A percentile compares a stretch with the other conserved stretches of the same genome.
Conservation (phyloP, 2,888 invertebrate species). For the Pristionchus arcanus region DNA sequence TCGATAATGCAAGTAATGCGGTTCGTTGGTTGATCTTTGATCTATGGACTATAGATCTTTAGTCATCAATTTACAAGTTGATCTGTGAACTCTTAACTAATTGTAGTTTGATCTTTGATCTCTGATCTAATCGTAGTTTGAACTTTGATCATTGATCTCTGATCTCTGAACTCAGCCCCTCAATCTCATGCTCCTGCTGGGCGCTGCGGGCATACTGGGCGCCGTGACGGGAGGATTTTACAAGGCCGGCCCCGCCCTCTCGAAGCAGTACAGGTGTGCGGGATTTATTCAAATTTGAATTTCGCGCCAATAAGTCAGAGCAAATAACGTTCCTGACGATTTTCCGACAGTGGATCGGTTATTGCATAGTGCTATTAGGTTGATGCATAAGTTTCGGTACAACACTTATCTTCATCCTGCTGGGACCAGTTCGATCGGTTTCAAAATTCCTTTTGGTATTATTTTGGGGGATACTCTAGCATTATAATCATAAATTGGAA, state of each 20-base stretch:
- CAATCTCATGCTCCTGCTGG: slow-evolving; percentile 67
- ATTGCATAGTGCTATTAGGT: no score
- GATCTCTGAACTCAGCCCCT: slow-evolving; percentile 52
- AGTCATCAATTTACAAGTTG: no score
- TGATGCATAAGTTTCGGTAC: no score
- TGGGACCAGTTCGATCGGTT: no score
- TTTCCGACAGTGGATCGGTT: background rate
- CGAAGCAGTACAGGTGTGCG: slow-evolving; percentile 74
- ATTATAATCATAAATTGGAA: no score
- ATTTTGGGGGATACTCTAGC: no score
- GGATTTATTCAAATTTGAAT: background rate
- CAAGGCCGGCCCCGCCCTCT: slow-evolving; percentile 76
- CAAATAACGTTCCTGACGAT: background rate
- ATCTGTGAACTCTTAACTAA: background rate
- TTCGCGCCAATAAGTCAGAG: background rate
- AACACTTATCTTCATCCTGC: no score
- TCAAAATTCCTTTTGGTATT: no score
- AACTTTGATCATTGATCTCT: background rate
- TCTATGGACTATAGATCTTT: no score
- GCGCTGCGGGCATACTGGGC: slow-evolving; percentile 69
- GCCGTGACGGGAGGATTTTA: slow-evolving; percentile 77
- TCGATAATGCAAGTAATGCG: slow-evolving; percentile 24
- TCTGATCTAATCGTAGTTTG: background rate
- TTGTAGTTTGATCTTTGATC: background rate
- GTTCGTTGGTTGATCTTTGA: background rate